Base-by-base conservation (phyloP, 2,113 vertebrate genomes). In the Catagonus wagneri region DNA sequence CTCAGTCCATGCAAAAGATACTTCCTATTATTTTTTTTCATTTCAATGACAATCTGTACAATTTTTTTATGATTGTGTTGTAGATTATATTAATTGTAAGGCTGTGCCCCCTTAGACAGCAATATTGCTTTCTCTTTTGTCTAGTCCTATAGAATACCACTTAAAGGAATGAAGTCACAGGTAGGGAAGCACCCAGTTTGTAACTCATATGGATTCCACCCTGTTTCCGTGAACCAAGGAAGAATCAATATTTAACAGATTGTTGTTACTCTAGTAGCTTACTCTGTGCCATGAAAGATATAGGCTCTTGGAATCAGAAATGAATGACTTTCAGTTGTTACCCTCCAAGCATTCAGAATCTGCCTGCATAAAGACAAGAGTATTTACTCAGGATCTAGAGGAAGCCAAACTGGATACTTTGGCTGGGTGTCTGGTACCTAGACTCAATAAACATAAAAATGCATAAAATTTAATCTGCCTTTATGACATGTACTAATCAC, bases 191-290 rank as follows among this genome's bases (percentile, higher is more conserved):
- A 1, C 34, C 1, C 65, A 44, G 6, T n/a, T 7, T 27, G 54
- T 16, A 34, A 52, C 36, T 6, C 22, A 52, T 0, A 0, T 20
- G 22, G 16, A 13, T 29, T n/a, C 8, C 6, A 13, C 10, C n/a
- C 78, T 50, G 29, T 17, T 61, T 50, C 66, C 81, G 20, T 25
- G 15, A 92, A 74, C 6, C 36, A 83, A 61, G 16, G 39, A 74
- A 74, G 39, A 5, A 7, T 9, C 12, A 83, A 23, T 63, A 52
- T 50, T 72, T 22, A 63, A 36, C 2, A 22, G 39, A 22, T 34
- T 50, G n/a, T 16, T 52, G 4, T 7, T 44, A 6, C 54, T 44
- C 52, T 69, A 34, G 68, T 34, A 69, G n/a, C n/a, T 17, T 13
- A 20, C 27, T 10, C 27, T 83, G 56, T 74, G 44, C 58, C 58